Percentiles rank a stretch among this genome's conserved stretches.
Evolutionary conservation across 23 tunicate genomes (phyloP).

Genomic region (Clavelina lepadiformis): DNA sequence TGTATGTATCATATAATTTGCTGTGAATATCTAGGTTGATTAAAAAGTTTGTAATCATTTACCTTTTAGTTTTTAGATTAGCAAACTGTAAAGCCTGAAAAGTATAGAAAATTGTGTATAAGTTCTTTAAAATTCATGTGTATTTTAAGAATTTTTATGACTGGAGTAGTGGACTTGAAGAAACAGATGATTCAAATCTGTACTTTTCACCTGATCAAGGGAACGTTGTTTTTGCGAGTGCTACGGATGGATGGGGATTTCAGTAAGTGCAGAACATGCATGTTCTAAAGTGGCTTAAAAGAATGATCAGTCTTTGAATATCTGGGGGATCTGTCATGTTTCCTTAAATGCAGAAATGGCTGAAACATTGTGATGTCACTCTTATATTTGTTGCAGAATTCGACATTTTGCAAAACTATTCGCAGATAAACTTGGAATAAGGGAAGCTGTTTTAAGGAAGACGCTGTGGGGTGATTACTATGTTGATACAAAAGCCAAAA

Average conservation of each 20-base stretch:
- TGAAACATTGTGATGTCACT: no score
- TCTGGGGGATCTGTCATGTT: no score
- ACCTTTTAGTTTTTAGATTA: no score
- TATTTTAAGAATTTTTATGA: constrained; percentile 47
- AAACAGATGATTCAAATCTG: constrained; percentile 76
- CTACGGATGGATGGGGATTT: constrained; percentile 98
- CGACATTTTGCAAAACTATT: constrained; percentile 84
- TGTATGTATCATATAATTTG: not conserved
- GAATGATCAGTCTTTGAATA: no score
- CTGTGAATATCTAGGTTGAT: not conserved
- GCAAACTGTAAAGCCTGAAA: no score
- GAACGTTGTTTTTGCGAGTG: constrained; percentile 93
- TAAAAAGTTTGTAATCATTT: no score
- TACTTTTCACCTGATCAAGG: constrained; percentile 94
- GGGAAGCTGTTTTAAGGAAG: constrained; percentile 42
- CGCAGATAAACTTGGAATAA: constrained; percentile 72
- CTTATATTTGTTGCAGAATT: constrained; percentile 25
- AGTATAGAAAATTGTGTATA: constrained; percentile 3
- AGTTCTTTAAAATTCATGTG: not conserved
- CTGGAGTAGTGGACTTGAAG: constrained; percentile 93
- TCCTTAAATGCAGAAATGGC: no score
- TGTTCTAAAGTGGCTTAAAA: no score
- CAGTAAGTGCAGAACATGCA: constrained; percentile 22
- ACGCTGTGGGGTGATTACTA: constrained; percentile 99
- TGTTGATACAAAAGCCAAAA: constrained; percentile 78